Evolutionary conservation across 2,113 vertebrate species (phyloP).

Genomic region (Pundamilia nyererei): DNA sequence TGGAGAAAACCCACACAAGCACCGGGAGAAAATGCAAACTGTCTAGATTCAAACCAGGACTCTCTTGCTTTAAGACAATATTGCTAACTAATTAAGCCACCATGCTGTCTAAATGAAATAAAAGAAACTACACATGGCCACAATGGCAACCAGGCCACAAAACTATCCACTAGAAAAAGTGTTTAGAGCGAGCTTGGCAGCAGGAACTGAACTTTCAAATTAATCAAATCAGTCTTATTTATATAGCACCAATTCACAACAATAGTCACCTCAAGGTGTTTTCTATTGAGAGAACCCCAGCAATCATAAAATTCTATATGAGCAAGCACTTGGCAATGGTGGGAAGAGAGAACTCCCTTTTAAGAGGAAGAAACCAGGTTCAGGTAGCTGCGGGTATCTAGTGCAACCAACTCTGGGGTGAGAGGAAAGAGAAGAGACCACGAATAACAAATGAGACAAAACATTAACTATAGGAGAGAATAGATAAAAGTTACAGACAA

Average conservation of each 20-base stretch:
- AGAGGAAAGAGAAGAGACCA: not conserved
- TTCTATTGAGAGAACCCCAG: not conserved
- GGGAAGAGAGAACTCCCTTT: not conserved
- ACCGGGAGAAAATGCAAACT: not conserved
- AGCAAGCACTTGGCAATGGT: not conserved
- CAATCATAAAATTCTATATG: not conserved
- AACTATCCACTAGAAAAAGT: not conserved
- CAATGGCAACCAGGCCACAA: not conserved
- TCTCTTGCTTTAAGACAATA: not conserved
- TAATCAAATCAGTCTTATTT: not conserved
- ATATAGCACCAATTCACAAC: not conserved
- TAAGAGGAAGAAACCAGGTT: not conserved
- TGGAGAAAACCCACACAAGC: not conserved
- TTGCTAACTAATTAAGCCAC: not conserved
- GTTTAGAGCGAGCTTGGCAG: accelerated
- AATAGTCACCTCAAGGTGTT: not conserved
- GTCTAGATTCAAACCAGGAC: not conserved
- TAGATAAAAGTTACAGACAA: not conserved
- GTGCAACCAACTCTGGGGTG: not conserved
- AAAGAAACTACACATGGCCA: not conserved
- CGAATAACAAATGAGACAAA: not conserved
- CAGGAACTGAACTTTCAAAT: not conserved
- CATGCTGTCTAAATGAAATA: not conserved
- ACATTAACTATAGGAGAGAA: not conserved
- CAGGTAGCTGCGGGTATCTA: accelerated